Conservation (phyloP, 2,888 invertebrate genomes). For the Parnassius mnemosyne region DNA sequence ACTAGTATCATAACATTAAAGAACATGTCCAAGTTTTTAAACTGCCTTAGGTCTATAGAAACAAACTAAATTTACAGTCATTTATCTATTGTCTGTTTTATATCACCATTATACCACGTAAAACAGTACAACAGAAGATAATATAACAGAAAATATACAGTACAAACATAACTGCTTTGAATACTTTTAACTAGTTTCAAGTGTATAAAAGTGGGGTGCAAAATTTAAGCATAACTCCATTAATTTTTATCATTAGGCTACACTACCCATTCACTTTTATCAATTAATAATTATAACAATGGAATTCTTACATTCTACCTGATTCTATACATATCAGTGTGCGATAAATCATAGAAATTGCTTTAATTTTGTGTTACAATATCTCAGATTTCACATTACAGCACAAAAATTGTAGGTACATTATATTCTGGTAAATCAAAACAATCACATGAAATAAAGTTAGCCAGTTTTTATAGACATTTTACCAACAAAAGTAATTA, state of each 20-base stretch:
- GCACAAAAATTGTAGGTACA: neutral
- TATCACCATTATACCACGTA: constrained; percentile 13
- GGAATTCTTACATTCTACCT: neutral
- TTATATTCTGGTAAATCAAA: constrained; percentile 10
- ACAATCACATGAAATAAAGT: constrained; percentile 5
- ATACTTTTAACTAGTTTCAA: constrained; percentile 9
- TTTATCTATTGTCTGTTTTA: constrained; percentile 21
- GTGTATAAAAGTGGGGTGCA: constrained; percentile 16
- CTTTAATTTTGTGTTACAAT: neutral
- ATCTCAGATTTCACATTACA: constrained; percentile 2
- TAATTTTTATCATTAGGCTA: constrained; percentile 2
- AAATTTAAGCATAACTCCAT: neutral
- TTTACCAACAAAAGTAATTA: neutral
- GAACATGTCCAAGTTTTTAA: constrained; percentile 30
- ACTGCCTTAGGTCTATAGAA: constrained; percentile 16
- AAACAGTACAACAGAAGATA: constrained; percentile 12
- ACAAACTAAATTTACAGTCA: constrained; percentile 21
- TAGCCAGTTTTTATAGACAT: constrained; percentile 2
- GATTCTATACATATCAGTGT: constrained; percentile 11
- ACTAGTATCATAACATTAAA: constrained; percentile 54
- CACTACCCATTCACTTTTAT: constrained; percentile 4
- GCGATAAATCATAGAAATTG: neutral
- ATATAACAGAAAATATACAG: constrained; percentile 21
- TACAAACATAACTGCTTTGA: constrained; percentile 15
- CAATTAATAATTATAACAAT: neutral